Base-by-base conservation (phyloP, 1,140 invertebrate species). In the Orussus abietinus region DNA sequence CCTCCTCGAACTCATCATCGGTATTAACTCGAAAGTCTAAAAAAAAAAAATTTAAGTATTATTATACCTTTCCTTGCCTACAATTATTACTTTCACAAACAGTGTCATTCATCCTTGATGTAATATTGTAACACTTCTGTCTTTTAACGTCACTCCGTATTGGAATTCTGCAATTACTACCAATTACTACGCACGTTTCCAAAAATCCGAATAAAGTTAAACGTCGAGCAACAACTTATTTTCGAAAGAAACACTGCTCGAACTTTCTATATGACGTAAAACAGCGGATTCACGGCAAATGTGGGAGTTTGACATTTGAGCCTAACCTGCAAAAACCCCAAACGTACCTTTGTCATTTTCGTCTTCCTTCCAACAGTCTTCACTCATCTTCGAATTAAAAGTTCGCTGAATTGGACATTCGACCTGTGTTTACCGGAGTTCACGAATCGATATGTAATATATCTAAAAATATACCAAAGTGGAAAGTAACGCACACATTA, bases 11-110 rank as follows among this genome's bases (percentile, higher is more conserved):
- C 4, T 75, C 72, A 26, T 77, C 72, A 22, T 80, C 78, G 17
- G 80, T 67, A 48, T 80, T 80, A 40, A 81, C 78, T 42, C 78
- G 81, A 37, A 80, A 66, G 35, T 79, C 80, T 82, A 46, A 26
- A 61, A 64, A 29, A 38, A 51, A 53, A 33, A 46, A 13, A 15
- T 30, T 38, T 22, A 20, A 46, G 36, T 17, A 29, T 26, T 10
- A 18, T 1, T 13, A 28, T n/a, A 18, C 9, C 4, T 15, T 47
- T 25, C 4, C 0, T 5, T 28, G 6, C 14, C 17, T 9, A 44
- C 30, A 49, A 28, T 19, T 11, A 14, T 11, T 29, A 33, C 49
- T 36, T 35, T 11, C 17, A 14, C 10, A 26, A 41, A 41, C 7
- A n/a, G 15, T n/a, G 19, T n/a, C 9, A 36, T 13, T 22, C 7